These are phyloP conservation scores for Dissostichus mawsoni DNA, from an alignment of 2,113 vertebrate species.

Conservation along the genomic window DNA sequence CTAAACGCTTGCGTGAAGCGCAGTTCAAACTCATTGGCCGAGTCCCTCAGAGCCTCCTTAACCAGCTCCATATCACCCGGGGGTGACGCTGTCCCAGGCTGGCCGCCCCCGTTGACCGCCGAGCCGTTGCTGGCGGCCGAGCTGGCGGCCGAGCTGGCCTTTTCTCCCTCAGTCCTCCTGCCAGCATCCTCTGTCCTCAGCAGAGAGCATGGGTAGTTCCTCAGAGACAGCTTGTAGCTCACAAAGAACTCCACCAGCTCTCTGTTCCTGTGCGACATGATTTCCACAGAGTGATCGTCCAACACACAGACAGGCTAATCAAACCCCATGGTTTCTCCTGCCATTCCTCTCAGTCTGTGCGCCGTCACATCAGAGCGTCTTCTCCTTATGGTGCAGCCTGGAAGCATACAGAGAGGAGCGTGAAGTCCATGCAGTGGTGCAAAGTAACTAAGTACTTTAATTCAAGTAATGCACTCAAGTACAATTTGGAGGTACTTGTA, in stretches of 20 bases:
- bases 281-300: constrained; percentile 43
- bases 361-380: constrained; percentile 25
- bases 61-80: constrained; percentile 72
- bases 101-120: neutral
- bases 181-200: constrained; percentile 76
- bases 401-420: neutral
- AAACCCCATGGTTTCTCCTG: constrained; percentile 27
- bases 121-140: constrained; percentile 31
- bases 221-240: constrained; percentile 92
- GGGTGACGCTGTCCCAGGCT: neutral
- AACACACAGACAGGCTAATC: constrained; percentile 46
- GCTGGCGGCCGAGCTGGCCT: neutral
- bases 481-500: too few species aligned
- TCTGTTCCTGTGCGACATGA: constrained; percentile 82
- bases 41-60: constrained; percentile 89
- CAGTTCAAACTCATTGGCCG: constrained; percentile 93
- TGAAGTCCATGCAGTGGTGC: neutral
- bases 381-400: constrained; percentile 23
- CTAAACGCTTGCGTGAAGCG: constrained; percentile 91
- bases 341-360: constrained; percentile 28
- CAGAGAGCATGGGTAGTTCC: constrained; percentile 87
- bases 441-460: too few species aligned
- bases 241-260: constrained; percentile 94
- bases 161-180: constrained; percentile 71
- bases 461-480: too few species aligned